Conservation (phyloP, 2,888 invertebrate species). For the Ophion obscuratus region DNA sequence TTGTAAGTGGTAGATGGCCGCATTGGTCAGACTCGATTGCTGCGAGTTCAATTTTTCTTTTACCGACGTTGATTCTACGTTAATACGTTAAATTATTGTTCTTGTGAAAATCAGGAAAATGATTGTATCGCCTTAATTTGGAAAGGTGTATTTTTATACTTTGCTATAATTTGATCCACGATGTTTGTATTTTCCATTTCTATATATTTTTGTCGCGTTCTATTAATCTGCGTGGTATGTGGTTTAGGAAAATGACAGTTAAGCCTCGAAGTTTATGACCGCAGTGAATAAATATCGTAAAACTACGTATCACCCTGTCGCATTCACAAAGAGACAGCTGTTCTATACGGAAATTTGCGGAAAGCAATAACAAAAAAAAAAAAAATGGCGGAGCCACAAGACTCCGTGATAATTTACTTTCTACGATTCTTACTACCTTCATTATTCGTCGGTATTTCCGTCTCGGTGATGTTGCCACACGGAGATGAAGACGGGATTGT, state of each 20-base stretch:
- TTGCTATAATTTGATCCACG: not conserved
- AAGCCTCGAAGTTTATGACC: too few relatives aligned
- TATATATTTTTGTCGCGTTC: not conserved
- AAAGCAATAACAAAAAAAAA: conserved; percentile 59
- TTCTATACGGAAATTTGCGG: conserved; percentile 33
- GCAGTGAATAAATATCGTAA: too few relatives aligned
- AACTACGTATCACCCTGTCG: too few relatives aligned
- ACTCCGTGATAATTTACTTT: conserved; percentile 38
- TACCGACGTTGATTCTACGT: not conserved
- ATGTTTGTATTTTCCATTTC: not conserved
- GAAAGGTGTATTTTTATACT: not conserved
- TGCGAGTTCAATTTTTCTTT: not conserved
- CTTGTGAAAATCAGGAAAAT: not conserved
- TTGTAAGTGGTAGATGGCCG: conserved; percentile 9
- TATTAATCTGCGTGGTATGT: too few relatives aligned
- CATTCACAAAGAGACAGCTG: too few relatives aligned
- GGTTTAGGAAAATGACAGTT: too few relatives aligned
- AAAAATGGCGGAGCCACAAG: conserved; percentile 46
- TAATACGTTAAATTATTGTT: too few relatives aligned
- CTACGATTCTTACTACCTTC: conserved; percentile 20
- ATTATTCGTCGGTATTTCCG: not conserved
- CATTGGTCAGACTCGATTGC: conserved; percentile 30
- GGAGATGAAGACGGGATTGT: conserved; percentile 1
- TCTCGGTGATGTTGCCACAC: conserved; percentile 5
- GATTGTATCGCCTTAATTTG: too few relatives aligned